Evolutionary conservation across 2,888 invertebrate species (phyloP), one percentile per base, ranked within the genome.

Genomic region (Embidobia sp.): DNA sequence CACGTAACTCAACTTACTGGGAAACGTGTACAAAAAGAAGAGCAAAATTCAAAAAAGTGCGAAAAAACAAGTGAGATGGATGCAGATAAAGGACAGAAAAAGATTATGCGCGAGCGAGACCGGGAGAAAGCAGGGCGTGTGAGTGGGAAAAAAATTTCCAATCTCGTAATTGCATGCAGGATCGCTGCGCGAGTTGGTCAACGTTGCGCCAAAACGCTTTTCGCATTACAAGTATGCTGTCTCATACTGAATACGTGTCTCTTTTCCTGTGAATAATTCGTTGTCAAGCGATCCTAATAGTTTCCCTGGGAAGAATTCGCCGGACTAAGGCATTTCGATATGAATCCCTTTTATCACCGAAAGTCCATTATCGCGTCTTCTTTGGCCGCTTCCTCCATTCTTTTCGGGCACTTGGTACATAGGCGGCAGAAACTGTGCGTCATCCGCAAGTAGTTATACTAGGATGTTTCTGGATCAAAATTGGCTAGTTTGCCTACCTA

Each of bases 341-440:
- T 82, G 83, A 80, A 82, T 78, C 80, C 79, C 82, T 85, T 87
- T 87, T 86, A 87, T 88, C 85, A 84, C 85, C 79, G 79, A 83
- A 86, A 85, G 83, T 85, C 87, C 86, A 87, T 88, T 88, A 87
- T 86, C 86, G 76, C 79, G 66, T 66, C 44, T 61, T 73, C 76
- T 59, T 75, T 48, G 26, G n/a, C 13, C 40, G 42, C 67, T 8
- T 15, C 67, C 44, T 64, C 78, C 49, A 80, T 84, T 82, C 80
- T 82, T 85, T 75, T 74, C 53, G 31, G 51, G 67, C 70, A 49
- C 77, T 79, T 69, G 67, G 57, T 78, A 79, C 80, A 81, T 80
- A 82, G 80, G 78, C 80, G 76, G 77, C 77, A 81, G 84, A 83
- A 84, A 80, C 83, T 82, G 79, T 79, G 81, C 82, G 83, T 86